phyloP scores from a whole-genome alignment of 2,888 invertebrate genomes.

The Dynastes hyllus region DNA sequence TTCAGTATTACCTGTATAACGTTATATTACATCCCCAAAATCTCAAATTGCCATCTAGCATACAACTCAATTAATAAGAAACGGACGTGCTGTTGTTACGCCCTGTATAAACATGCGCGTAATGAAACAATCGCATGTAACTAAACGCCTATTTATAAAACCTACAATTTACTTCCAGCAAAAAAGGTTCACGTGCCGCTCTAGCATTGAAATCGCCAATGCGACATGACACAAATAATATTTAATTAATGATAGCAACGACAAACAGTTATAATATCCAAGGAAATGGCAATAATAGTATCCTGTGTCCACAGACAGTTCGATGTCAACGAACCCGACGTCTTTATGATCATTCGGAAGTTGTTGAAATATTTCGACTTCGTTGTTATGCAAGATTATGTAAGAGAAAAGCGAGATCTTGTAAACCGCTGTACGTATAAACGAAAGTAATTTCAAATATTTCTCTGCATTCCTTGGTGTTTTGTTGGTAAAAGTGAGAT shows the following conservation, averaged over 20 bases:
- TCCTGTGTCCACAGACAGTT: neutral
- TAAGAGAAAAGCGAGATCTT: neutral
- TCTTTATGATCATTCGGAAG: slow-evolving; percentile 9
- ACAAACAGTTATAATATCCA: slow-evolving; percentile 22
- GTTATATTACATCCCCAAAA: no score
- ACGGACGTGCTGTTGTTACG: no score
- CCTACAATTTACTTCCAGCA: neutral
- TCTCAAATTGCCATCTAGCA: no score
- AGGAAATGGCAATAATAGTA: slow-evolving; percentile 24
- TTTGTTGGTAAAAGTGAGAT: no score
- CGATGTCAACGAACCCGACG: slow-evolving; percentile 17
- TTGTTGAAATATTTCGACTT: slow-evolving; percentile 12
- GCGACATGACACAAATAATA: slow-evolving; percentile 19
- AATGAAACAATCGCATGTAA: neutral
- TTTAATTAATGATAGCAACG: slow-evolving; percentile 12
- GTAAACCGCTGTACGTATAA: no score
- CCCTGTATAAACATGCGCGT: neutral
- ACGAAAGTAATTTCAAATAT: no score
- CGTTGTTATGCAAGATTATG: neutral
- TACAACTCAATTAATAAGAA: no score
- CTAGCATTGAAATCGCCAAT: slow-evolving; percentile 31
- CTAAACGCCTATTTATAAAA: neutral
- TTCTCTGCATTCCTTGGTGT: no score
- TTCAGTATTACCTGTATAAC: no score
- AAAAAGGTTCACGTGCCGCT: slow-evolving; percentile 27